Evolutionary conservation across 2,888 invertebrate genomes (phyloP).

Genomic region (Mythimna impura): DNA sequence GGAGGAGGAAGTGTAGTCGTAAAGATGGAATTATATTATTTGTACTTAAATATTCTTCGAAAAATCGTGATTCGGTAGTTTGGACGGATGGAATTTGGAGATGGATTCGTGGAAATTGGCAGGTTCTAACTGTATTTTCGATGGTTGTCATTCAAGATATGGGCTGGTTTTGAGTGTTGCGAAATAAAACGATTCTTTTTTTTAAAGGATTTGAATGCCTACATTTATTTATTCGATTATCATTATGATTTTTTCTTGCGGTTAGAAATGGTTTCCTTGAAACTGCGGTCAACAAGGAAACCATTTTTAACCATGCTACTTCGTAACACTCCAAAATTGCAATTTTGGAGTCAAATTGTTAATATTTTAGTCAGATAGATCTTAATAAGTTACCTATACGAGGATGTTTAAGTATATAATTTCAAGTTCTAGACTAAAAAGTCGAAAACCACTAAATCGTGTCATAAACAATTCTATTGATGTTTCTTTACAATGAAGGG

Average conservation of each 20-base stretch:
- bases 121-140: conserved; percentile 40
- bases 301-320: not conserved
- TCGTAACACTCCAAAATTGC: too few species aligned
- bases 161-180: not conserved
- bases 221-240: not conserved
- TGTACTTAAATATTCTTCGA: conserved; percentile 53
- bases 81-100: conserved; percentile 37
- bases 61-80: conserved; percentile 44
- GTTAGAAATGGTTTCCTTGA: not conserved
- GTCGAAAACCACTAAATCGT: too few species aligned
- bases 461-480: too few species aligned
- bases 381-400: too few species aligned
- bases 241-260: not conserved
- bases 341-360: too few species aligned
- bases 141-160: conserved; percentile 10
- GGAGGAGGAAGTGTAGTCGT: conserved; percentile 36
- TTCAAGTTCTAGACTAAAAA: too few species aligned
- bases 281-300: not conserved
- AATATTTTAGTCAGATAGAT: too few species aligned
- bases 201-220: not conserved
- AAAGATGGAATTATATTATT: conserved; percentile 53
- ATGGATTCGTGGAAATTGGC: conserved; percentile 50
- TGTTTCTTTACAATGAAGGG: not conserved
- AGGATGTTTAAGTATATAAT: too few species aligned
- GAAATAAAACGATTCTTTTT: conserved; percentile 3